Evolutionary conservation across 2,888 invertebrate genomes (phyloP).

Genomic region (Bombylius major): DNA sequence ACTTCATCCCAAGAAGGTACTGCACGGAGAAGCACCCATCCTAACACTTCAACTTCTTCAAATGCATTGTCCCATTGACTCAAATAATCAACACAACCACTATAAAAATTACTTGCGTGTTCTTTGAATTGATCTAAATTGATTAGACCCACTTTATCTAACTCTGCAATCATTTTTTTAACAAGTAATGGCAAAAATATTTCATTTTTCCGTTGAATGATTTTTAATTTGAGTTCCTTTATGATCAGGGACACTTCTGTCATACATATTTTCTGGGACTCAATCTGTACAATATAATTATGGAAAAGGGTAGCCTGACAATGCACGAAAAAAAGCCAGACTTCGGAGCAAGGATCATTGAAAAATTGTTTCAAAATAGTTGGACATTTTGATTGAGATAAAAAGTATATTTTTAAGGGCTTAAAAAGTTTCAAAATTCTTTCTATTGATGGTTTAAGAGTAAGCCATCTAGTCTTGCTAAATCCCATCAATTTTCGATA

Average conservation of each 20-base stretch:
- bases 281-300: not conserved
- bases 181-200: not conserved
- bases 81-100: not conserved
- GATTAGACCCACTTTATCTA: not conserved
- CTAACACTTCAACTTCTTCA: not conserved
- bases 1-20: not conserved
- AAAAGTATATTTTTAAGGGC: not conserved
- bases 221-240: not conserved
- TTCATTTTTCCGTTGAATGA: not conserved
- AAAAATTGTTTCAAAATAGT: not conserved
- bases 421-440: not conserved
- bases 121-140: not conserved
- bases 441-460: not conserved
- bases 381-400: not conserved
- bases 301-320: not conserved
- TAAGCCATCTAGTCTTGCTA: not conserved
- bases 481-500: constrained; percentile 1
- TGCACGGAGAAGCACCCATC: constrained; percentile 1
- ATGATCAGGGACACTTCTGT: not conserved
- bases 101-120: not conserved
- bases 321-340: not conserved
- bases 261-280: not conserved
- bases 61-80: not conserved
- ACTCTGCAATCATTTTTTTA: not conserved
- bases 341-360: not conserved